phyloP scores from a whole-genome alignment of 2,797 vertebrate genomes.

The Cryptoblepharus egeriae region DNA sequence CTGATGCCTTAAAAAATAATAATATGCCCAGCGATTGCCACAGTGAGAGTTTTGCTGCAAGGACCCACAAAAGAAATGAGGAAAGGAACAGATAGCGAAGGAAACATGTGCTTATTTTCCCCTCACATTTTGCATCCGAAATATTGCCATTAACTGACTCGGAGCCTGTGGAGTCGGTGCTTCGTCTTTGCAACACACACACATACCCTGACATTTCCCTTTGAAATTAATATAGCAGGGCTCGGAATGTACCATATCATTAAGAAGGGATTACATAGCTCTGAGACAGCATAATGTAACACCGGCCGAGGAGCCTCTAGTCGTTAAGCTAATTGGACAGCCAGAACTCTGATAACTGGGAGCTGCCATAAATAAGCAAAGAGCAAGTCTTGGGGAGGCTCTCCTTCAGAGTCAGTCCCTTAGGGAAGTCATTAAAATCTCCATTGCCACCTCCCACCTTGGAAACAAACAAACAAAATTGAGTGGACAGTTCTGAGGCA shows the following conservation, averaged over 20 bases:
- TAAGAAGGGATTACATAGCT: constrained; percentile 41
- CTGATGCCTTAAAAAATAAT: neutral
- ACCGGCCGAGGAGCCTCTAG: constrained; percentile 3
- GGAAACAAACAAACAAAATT: constrained; percentile 33
- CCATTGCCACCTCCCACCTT: constrained; percentile 24
- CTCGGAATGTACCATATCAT: constrained; percentile 36
- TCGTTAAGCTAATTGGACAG: constrained; percentile 42
- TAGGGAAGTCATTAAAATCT: constrained; percentile 43
- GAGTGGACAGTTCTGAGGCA: constrained; percentile 21
- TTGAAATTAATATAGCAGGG: constrained; percentile 40
- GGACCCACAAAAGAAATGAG: neutral
- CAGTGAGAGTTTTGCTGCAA: neutral
- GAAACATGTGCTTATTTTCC: neutral
- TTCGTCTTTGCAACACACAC: neutral
- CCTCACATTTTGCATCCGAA: too few species aligned
- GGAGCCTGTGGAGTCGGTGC: neutral
- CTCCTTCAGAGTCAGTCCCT: constrained; percentile 21
- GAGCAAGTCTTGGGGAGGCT: neutral
- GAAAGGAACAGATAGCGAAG: neutral
- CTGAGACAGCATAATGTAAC: constrained; percentile 40
- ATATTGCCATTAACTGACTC: neutral
- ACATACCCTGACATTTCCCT: constrained; percentile 27
- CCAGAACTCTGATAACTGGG: constrained; percentile 23
- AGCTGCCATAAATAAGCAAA: constrained; percentile 39
- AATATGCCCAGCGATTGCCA: neutral